These are phyloP conservation scores for Cygnus buccinator DNA, from an alignment of 2,113 vertebrate species.

Conservation along the genomic window DNA sequence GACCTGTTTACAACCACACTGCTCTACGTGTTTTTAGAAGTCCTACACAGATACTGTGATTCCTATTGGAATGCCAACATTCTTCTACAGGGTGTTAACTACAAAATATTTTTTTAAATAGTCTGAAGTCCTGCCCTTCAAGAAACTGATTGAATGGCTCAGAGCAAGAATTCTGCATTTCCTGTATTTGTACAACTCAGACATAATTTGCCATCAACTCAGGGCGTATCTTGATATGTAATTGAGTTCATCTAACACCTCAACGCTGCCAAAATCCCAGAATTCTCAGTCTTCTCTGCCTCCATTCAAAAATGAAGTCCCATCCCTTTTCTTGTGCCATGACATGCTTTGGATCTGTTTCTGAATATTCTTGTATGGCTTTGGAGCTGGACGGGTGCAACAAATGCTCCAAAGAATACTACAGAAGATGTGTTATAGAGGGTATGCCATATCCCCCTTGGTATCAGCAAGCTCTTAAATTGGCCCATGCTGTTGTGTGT, in stretches of 20 bases:
- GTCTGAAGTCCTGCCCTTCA: not conserved
- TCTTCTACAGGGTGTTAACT: constrained; percentile 36
- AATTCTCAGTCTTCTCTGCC: not conserved
- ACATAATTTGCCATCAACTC: not conserved
- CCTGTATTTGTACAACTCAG: not conserved
- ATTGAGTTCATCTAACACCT: not conserved
- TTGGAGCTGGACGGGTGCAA: not conserved
- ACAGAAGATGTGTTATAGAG: not conserved
- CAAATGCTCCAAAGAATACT: not conserved
- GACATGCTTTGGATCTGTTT: not conserved
- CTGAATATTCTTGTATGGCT: not conserved
- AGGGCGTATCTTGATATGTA: not conserved
- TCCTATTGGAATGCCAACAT: constrained; percentile 21
- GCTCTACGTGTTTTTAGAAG: not conserved
- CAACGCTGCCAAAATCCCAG: not conserved
- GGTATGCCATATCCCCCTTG: not conserved
- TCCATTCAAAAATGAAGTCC: not conserved
- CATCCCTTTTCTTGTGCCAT: not conserved
- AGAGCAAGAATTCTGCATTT: not conserved
- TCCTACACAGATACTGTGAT: not conserved
- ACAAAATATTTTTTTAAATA: not conserved
- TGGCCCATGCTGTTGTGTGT: not conserved
- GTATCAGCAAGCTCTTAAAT: not conserved
- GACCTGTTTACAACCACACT: not conserved
- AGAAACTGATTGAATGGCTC: not conserved